phyloP scores from a whole-genome alignment of 2,888 invertebrate species.

The Cephalotes varians region DNA sequence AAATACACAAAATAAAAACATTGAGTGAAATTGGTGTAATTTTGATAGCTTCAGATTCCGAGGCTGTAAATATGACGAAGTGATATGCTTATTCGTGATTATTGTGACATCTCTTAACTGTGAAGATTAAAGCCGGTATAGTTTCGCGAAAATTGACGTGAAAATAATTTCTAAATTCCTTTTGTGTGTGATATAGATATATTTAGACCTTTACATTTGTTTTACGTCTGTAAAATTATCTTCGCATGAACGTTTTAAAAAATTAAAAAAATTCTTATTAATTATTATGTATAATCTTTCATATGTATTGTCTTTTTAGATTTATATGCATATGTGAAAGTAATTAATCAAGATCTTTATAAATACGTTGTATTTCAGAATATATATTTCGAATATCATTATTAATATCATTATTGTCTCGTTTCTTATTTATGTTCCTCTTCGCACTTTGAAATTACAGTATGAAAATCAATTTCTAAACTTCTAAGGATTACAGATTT shows the following conservation, averaged over 20 bases:
- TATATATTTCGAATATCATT: too few species aligned
- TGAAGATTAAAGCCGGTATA: neutral
- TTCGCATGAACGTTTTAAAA: neutral
- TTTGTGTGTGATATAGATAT: neutral
- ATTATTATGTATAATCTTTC: neutral
- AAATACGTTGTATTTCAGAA: neutral
- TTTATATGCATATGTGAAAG: neutral
- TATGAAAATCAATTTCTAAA: neutral
- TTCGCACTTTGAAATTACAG: neutral
- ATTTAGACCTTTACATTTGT: neutral
- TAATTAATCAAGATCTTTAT: neutral
- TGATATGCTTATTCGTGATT: neutral
- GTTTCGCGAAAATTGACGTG: neutral
- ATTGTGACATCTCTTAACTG: neutral
- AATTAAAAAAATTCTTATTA: neutral
- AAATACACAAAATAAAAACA: neutral
- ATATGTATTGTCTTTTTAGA: neutral
- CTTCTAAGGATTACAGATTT: neutral
- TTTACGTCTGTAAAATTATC: neutral
- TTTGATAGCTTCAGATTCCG: neutral
- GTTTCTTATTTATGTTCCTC: neutral
- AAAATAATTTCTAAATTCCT: neutral
- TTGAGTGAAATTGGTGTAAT: neutral
- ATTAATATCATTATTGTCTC: neutral
- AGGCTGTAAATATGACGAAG: neutral